These are phyloP conservation scores for Acanthurus lineatus DNA, from an alignment of 2,797 vertebrate genomes.

Conservation along the genomic window DNA sequence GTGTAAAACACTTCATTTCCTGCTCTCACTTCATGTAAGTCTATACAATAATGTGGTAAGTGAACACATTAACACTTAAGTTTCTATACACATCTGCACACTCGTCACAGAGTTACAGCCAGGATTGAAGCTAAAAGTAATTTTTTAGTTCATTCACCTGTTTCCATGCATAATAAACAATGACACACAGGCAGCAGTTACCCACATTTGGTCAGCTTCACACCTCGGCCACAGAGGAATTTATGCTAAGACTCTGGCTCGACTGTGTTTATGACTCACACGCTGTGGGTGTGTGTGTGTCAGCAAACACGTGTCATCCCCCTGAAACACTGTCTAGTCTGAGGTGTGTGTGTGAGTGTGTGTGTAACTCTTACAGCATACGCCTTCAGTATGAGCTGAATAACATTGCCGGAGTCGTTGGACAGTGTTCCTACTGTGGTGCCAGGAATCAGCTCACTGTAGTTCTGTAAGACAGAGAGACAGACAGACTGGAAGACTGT, in stretches of 20 bases:
- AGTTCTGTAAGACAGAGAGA: slow-evolving; percentile 87
- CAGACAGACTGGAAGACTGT: neutral
- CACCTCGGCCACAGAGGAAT: slow-evolving; percentile 35
- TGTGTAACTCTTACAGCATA: slow-evolving; percentile 88
- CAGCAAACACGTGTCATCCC: slow-evolving; percentile 68
- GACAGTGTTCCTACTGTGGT: slow-evolving; percentile 94
- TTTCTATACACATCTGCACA: neutral
- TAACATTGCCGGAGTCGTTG: slow-evolving; percentile 92
- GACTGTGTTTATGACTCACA: slow-evolving; percentile 62
- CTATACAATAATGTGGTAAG: neutral
- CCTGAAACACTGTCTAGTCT: slow-evolving; percentile 63
- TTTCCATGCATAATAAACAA: slow-evolving; percentile 15
- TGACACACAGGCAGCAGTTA: slow-evolving; percentile 21
- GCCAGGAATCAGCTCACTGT: slow-evolving; percentile 97
- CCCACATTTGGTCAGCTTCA: slow-evolving; percentile 56
- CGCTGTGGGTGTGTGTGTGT: slow-evolving; percentile 64
- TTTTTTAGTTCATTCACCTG: slow-evolving; percentile 18
- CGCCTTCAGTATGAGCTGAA: slow-evolving; percentile 95
- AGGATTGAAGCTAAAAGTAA: neutral
- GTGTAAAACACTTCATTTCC: neutral
- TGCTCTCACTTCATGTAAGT: neutral
- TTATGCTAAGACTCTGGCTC: slow-evolving; percentile 45
- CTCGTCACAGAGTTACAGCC: neutral
- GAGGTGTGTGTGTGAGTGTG: slow-evolving; percentile 38
- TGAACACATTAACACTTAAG: neutral